Base-by-base conservation (phyloP, 2,797 vertebrate genomes). In the Sebastes goodei region DNA sequence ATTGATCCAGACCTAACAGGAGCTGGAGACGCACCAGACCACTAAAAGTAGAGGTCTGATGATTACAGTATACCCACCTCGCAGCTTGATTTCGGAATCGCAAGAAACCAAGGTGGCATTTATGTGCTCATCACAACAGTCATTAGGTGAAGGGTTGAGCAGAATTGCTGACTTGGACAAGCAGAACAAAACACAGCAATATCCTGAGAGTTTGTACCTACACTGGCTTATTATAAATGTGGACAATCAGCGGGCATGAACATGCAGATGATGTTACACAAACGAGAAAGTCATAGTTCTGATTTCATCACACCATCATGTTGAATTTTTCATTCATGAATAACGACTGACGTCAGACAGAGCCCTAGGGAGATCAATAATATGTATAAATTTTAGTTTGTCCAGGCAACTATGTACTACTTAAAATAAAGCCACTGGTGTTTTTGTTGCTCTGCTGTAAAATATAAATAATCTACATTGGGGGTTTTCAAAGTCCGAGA, bases 1-100 rank as follows among this genome's bases (percentile, higher is more conserved):
- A 96, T 96, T 84, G 95, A 96, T 95, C 94, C 86, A 67, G 76
- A 82, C 82, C 86, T 86, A 92, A 91, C 90, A 74, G 89, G 88
- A 92, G 92, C 88, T 80, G 81, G 76, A 78, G 90, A 90, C 83
- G 84, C 90, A 88, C 76, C 84, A 68, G 83, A 85, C 85, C 83
- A 59, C 87, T 79, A 63, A 75, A 82, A 86, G 74, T 21, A 74
- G 68, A 81, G 70, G 80, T 57, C 80, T 81, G 88, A 74, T 69
- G 80, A 86, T 87, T 91, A 87, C 81, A 56, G 71, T 49, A 30
- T 57, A 52, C 25, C 64, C 68, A 30, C 62, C 73, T 83, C 73
- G 21, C 76, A 80, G 77, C 75, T 75, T 89, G 82, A 91, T 90
- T 86, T 85, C 79, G 82, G 77, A 88, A 84, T 86, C 78, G 17